These are phyloP conservation scores for Stichopus chloronotus DNA, from an alignment of 35 echinoderm and acorn worm genomes.

Conservation along the genomic window DNA sequence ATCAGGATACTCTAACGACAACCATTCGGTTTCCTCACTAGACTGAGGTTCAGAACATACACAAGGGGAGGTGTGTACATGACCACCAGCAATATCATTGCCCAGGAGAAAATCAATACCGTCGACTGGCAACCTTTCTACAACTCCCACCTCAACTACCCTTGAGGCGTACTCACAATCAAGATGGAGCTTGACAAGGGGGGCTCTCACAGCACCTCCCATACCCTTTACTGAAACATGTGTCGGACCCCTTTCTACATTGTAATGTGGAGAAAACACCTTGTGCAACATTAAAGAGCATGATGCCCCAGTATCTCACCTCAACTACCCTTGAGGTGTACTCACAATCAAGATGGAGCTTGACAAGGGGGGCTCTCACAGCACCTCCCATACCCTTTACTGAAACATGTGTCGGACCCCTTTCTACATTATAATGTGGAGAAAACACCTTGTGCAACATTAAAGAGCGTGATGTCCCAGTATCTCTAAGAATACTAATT, in stretches of 20 bases:
- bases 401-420: neutral
- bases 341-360: neutral
- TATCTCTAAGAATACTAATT: neutral
- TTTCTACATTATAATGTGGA: neutral
- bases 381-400: neutral
- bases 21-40: neutral
- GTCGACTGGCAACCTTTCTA: too few relatives aligned
- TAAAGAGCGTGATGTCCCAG: neutral
- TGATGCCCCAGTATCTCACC: neutral
- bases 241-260: neutral
- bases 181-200: neutral
- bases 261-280: neutral
- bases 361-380: neutral
- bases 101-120: neutral
- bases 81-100: slow-evolving; percentile 38
- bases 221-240: neutral
- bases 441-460: too few relatives aligned
- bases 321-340: neutral
- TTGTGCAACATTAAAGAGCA: too few relatives aligned
- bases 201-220: neutral
- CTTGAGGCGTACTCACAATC: neutral
- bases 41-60: neutral
- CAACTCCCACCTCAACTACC: neutral
- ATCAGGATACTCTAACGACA: neutral
- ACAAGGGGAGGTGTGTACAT: neutral